phyloP scores from a whole-genome alignment of 2,888 invertebrate genomes.

The Tenthredo distinguenda region DNA sequence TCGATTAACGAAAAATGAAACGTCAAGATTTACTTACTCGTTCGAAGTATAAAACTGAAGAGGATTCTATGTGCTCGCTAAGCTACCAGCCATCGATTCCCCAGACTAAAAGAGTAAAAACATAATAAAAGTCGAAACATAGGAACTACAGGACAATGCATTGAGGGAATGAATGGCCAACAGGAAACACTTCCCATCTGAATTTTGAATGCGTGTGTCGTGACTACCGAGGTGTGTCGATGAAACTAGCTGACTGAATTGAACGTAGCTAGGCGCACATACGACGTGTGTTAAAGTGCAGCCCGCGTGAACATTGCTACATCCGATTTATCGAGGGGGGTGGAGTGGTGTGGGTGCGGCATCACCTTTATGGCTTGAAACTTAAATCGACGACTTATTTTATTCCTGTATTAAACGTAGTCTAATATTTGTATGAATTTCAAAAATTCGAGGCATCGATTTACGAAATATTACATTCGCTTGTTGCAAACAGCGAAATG shows the following conservation, averaged over 20 bases:
- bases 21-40: neutral
- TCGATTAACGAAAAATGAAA: neutral
- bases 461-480: neutral
- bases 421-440: neutral
- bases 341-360: conserved; percentile 12
- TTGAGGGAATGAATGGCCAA: conserved; percentile 67
- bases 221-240: conserved; percentile 66
- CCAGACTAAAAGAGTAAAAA: conserved; percentile 28
- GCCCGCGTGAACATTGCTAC: conserved; percentile 48
- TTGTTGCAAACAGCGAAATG: neutral
- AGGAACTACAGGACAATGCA: conserved; percentile 64
- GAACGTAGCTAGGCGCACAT: conserved; percentile 41
- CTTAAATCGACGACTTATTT: conserved; percentile 14
- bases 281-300: conserved; percentile 49
- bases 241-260: conserved; percentile 49
- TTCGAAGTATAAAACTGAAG: neutral
- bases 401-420: neutral
- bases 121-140: conserved; percentile 49
- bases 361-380: conserved; percentile 7
- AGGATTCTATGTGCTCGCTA: neutral
- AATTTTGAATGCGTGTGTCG: conserved; percentile 66
- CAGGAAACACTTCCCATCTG: conserved; percentile 72
- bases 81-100: neutral
- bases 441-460: neutral
- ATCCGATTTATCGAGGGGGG: conserved; percentile 47